These are phyloP conservation scores for Malurus alboscapulatus DNA, from an alignment of 2,113 vertebrate species.

Conservation along the genomic window DNA sequence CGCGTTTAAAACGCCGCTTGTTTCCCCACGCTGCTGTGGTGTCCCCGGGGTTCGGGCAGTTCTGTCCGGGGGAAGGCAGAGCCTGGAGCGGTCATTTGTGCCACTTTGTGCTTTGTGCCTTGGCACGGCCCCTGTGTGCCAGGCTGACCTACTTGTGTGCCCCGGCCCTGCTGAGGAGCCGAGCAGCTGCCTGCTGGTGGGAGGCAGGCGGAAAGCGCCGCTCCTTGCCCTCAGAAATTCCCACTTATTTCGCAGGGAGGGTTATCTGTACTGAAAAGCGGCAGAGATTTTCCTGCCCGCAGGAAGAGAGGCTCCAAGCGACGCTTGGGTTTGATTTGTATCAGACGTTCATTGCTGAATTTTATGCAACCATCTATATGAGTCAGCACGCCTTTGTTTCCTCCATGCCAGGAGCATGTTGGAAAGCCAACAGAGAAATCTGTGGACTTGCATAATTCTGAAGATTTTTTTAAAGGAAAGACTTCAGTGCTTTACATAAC, in stretches of 20 bases:
- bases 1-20: fast-evolving
- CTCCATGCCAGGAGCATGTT: background rate
- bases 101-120: background rate
- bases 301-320: background rate
- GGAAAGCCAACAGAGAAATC: background rate
- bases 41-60: fast-evolving
- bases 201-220: fast-evolving
- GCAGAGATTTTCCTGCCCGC: background rate
- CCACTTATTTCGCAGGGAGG: fast-evolving
- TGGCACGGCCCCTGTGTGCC: background rate
- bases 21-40: fast-evolving
- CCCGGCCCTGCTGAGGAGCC: fast-evolving
- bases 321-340: background rate
- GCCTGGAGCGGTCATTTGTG: background rate
- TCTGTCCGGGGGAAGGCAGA: fast-evolving
- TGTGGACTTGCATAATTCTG: background rate
- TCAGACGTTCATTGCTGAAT: background rate
- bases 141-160: background rate
- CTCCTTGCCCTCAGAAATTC: no score
- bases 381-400: background rate
- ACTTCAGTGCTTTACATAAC: background rate
- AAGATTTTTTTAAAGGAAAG: background rate
- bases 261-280: background rate
- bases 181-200: fast-evolving
- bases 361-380: background rate